Evolutionary conservation across 2,888 invertebrate species (phyloP), one percentile per base, ranked within the genome.

Genomic region (Clivina fossor): DNA sequence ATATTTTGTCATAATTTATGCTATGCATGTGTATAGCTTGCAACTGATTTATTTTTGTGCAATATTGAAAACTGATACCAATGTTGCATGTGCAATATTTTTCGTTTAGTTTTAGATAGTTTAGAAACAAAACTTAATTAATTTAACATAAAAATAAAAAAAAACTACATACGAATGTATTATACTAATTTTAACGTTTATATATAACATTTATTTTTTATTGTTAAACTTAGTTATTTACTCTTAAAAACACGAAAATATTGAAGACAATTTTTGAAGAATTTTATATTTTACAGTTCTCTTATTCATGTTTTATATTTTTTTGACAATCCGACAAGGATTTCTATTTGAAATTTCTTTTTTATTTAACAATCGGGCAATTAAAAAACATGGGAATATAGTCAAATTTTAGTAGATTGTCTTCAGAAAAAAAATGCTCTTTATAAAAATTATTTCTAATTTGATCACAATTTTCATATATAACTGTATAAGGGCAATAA

Each of bases 51-150:
- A 32, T n/a, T 13, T 47, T 19, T 38, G 46, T 55, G 47, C 55
- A 55, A 55, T 47, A 55, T 38, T 44, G 26, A 11, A 11, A 43
- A 20, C 30, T 26, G 2, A 53, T 44, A 53, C 53, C 53, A 44
- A 35, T n/a, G 13, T 24, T 51, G 24, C 43, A 19, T 43, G 51
- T 51, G 51, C 54, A 54, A 54, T 46, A 46, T 54, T 54, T 54
- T 46, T 32, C 15, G 16, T 16, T 19, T 22, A 28, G 8, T 2
- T 44, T 44, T 22, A 44, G n/a, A n/a, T n/a, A n/a, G n/a, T n/a
- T n/a, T n/a, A n/a, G n/a, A n/a, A n/a, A n/a, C n/a, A n/a, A n/a
- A n/a, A n/a, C n/a, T n/a, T 22, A 20, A 8, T 22, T 9, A 22
- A 1, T 43, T 15, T 26, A 28, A 9, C n/a, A 22, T 24, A 15